A percentile compares a stretch with the other conserved stretches of the same genome.
These are phyloP conservation scores for Hypena proboscidalis DNA, from an alignment of 2,888 invertebrate species.

Conservation along the genomic window DNA sequence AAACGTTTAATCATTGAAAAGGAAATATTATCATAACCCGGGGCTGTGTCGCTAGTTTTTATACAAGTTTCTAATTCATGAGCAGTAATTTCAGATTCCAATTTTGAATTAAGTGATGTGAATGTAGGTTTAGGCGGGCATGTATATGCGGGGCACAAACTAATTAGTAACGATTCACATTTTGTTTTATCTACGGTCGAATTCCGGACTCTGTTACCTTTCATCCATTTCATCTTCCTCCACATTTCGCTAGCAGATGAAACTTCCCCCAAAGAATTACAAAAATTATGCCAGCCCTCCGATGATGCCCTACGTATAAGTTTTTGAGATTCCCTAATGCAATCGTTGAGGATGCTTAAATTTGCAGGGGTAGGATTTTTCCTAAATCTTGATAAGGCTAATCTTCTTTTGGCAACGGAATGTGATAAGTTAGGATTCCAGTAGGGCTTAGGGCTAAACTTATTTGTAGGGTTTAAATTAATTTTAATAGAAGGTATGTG, in stretches of 20 bases:
- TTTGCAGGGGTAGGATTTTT: conserved; percentile 11
- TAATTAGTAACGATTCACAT: neutral
- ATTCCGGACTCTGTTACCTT: neutral
- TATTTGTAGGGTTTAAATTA: conserved; percentile 2
- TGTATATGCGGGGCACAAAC: neutral
- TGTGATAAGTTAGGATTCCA: conserved; percentile 8
- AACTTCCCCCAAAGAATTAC: neutral
- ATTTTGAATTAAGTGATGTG: neutral
- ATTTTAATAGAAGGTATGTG: conserved; percentile 11
- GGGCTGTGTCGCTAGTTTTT: no score
- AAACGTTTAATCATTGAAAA: no score
- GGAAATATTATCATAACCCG: no score
- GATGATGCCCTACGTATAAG: neutral
- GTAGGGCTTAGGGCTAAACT: conserved; percentile 1
- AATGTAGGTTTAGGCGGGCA: neutral
- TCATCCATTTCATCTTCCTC: conserved; percentile 2
- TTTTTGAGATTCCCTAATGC: neutral
- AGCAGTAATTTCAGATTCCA: neutral
- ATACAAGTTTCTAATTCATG: neutral
- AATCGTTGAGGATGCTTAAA: neutral
- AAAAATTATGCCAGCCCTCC: neutral
- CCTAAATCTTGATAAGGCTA: conserved; percentile 13
- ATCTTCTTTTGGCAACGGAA: conserved; percentile 8
- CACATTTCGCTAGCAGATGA: conserved; percentile 4
- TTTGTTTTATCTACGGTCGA: neutral